Conservation (phyloP, 2,797 vertebrate genomes). For the Argyrosomus regius region DNA sequence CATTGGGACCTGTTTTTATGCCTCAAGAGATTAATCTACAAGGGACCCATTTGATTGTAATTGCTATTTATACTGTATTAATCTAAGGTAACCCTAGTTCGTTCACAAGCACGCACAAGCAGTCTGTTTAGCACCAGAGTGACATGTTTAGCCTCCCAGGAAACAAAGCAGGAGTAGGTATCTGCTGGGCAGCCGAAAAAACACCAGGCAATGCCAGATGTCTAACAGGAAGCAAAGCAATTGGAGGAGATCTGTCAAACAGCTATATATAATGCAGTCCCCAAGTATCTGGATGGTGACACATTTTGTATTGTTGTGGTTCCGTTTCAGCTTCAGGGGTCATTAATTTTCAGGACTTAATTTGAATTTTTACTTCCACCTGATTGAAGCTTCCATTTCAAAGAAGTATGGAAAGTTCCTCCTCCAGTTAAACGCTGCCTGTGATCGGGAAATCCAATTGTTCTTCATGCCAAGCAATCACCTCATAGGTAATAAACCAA, state of each 20-base stretch:
- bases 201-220: constrained; percentile 18
- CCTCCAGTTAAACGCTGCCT: constrained; percentile 4
- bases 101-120: not conserved
- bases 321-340: not conserved
- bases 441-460: constrained; percentile 7
- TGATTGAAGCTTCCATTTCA: constrained; percentile 11
- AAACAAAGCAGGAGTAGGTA: constrained; percentile 21
- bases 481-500: constrained; percentile 41
- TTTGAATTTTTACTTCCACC: not conserved
- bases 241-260: not conserved
- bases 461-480: constrained; percentile 26
- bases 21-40: not conserved
- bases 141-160: constrained; percentile 9
- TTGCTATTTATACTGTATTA: not conserved
- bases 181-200: constrained; percentile 15
- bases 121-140: not conserved
- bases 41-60: not conserved
- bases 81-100: not conserved
- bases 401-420: not conserved
- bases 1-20: not conserved
- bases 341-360: not conserved
- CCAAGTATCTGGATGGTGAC: not conserved
- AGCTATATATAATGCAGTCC: not conserved
- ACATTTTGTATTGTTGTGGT: constrained; percentile 1
- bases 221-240: constrained; percentile 26